Base-by-base conservation (phyloP, 2,888 invertebrate species). In the Deilephila porcellus region DNA sequence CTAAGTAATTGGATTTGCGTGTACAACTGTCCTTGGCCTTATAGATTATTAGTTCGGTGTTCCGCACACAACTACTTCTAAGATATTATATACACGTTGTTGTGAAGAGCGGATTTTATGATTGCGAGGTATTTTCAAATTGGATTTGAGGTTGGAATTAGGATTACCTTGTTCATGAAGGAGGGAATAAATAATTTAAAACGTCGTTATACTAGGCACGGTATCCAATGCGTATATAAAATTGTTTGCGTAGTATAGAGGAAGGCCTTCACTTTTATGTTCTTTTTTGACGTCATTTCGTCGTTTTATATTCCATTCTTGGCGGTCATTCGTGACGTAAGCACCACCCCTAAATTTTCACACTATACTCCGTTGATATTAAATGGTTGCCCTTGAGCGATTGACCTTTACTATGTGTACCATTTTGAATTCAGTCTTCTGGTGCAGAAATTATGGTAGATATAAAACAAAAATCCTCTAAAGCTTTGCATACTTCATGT, bases 21-120 rank as follows among this genome's bases (percentile, higher is more conserved):
- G 89, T 83, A 80, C 79, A 81, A 83, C 76, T 81, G 87, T 83
- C 91, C 91, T 90, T 91, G 89, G 87, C 86, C 89, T 89, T 88
- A 85, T 81, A 80, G 81, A 84, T 86, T 79, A 82, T 81, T 84
- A 76, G 74, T 76, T 79, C 75, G 71, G 75, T 76, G 76, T 79
- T 74, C 74, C 60, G 45, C 45, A 67, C 52, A 45, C 25, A 25
- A 52, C 25, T 25, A 67, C 45, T 67, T 52, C 52, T 67, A 53
- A 37, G 4, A 37, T 32, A 20, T 32, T 14, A 71, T 62, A 62
- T 37, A 25, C 45, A 45, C 34, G 37, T 29, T 45, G 60, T 45
- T 71, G 62, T 29, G 8, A 17, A 11, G 11, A 14, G 45, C 2
- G 45, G 45, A 14, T 45, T 45, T 45, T 45, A 45, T 45, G 45